phyloP scores from a whole-genome alignment of 2,113 vertebrate genomes.

The Taurulus bubalis region DNA sequence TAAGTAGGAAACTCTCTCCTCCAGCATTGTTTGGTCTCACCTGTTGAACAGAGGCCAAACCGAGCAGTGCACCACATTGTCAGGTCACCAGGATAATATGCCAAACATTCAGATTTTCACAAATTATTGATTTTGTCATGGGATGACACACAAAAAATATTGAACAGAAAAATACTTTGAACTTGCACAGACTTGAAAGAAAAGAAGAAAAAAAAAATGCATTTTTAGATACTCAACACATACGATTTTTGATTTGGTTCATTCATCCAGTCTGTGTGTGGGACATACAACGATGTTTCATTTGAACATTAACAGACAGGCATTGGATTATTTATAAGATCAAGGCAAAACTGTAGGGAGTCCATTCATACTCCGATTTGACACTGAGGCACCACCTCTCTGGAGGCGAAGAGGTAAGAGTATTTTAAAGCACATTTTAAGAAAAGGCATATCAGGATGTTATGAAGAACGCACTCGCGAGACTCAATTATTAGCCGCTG shows the following conservation, averaged over 20 bases:
- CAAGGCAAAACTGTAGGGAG: slow-evolving; percentile 56
- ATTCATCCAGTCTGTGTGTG: slow-evolving; percentile 39
- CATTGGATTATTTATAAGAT: slow-evolving; percentile 50
- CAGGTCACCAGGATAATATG: not conserved
- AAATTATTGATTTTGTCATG: not conserved
- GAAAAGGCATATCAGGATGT: slow-evolving; percentile 66
- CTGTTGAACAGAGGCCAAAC: slow-evolving; percentile 26
- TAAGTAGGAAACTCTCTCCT: slow-evolving; percentile 12
- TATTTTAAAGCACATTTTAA: slow-evolving; percentile 59
- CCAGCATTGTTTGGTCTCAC: slow-evolving; percentile 62
- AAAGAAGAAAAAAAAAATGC: slow-evolving; percentile 12
- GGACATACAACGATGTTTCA: slow-evolving; percentile 45
- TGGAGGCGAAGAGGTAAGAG: slow-evolving; percentile 49
- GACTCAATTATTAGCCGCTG: not conserved
- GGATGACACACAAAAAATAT: not conserved
- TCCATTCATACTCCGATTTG: slow-evolving; percentile 41
- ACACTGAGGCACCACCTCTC: slow-evolving; percentile 60
- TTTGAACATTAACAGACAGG: slow-evolving; percentile 60
- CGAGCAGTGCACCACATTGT: not conserved
- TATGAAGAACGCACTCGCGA: slow-evolving; percentile 29
- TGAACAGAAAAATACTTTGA: not conserved
- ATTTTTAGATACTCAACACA: slow-evolving; percentile 27
- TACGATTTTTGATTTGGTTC: slow-evolving; percentile 16
- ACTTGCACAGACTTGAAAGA: slow-evolving; percentile 19
- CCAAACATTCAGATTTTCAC: not conserved